phyloP scores from a whole-genome alignment of 2,888 invertebrate genomes.

The Didymodactylos carnosus region DNA sequence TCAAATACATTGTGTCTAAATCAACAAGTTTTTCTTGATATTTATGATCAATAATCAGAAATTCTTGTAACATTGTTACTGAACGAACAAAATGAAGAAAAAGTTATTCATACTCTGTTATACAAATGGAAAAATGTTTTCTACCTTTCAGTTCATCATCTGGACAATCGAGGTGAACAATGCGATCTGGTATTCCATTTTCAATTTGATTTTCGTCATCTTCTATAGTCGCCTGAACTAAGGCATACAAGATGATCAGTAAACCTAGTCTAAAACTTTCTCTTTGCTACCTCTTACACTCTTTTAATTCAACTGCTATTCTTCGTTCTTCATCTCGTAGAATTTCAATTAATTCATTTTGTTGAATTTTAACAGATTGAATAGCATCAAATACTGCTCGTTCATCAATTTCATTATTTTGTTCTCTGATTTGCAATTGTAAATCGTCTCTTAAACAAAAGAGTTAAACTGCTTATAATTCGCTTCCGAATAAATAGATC shows the following conservation, averaged over 20 bases:
- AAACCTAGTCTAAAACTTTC: not conserved
- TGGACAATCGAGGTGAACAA: not conserved
- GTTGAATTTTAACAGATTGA: not conserved
- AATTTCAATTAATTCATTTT: not conserved
- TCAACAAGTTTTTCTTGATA: not conserved
- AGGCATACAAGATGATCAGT: not conserved
- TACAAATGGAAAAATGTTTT: too few relatives aligned
- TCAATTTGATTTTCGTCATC: slow-evolving; percentile 1
- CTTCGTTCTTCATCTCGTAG: not conserved
- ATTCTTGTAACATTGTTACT: not conserved
- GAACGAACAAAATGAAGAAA: too few relatives aligned
- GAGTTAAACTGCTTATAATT: not conserved
- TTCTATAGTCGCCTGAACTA: not conserved
- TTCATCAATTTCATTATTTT: not conserved
- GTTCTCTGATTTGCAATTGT: not conserved
- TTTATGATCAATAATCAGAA: slow-evolving; percentile 2
- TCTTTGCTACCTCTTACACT: not conserved
- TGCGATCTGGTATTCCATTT: not conserved
- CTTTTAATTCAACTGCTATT: not conserved
- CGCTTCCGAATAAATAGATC: not conserved
- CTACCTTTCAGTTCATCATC: not conserved
- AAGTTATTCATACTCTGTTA: too few relatives aligned
- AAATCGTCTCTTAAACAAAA: not conserved
- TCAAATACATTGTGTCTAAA: not conserved
- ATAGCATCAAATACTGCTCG: not conserved